phyloP scores from a whole-genome alignment of 2,113 vertebrate species.

The Marcusenius ussheri region DNA sequence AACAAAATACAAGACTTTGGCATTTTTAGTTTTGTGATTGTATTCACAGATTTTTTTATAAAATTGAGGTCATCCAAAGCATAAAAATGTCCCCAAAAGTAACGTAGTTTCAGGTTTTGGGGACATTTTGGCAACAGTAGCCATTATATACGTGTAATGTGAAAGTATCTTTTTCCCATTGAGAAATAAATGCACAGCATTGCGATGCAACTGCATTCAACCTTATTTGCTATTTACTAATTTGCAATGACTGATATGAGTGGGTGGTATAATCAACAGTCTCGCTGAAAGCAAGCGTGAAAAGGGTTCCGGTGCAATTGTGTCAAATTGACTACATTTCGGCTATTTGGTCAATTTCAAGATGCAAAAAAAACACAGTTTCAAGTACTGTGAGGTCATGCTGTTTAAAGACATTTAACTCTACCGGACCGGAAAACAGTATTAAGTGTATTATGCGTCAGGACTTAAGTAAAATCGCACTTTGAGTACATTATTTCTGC shows the following conservation, averaged over 20 bases:
- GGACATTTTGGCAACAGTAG: conserved; percentile 5
- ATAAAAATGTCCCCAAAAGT: no score
- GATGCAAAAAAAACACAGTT: conserved; percentile 15
- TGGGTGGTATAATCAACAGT: conserved; percentile 37
- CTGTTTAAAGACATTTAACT: conserved; percentile 16
- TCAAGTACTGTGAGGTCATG: background rate
- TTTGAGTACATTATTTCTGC: background rate
- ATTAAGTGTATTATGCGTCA: background rate
- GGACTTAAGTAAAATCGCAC: background rate
- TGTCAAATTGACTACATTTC: conserved; percentile 36
- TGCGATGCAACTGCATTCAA: conserved; percentile 38
- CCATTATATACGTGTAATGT: conserved; percentile 16
- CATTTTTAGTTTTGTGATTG: no score
- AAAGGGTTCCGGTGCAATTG: conserved; percentile 35
- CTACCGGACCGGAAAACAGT: background rate
- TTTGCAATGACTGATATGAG: conserved; percentile 26
- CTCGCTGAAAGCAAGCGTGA: conserved; percentile 26
- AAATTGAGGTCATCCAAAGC: no score
- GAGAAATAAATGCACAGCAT: conserved; percentile 29
- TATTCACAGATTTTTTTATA: no score
- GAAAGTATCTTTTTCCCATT: background rate
- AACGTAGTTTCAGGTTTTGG: no score
- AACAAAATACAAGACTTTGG: no score
- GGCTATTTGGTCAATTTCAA: conserved; percentile 25
- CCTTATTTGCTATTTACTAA: conserved; percentile 24